Conservation (phyloP, 2,113 vertebrate genomes). For the Platanista minor region DNA sequence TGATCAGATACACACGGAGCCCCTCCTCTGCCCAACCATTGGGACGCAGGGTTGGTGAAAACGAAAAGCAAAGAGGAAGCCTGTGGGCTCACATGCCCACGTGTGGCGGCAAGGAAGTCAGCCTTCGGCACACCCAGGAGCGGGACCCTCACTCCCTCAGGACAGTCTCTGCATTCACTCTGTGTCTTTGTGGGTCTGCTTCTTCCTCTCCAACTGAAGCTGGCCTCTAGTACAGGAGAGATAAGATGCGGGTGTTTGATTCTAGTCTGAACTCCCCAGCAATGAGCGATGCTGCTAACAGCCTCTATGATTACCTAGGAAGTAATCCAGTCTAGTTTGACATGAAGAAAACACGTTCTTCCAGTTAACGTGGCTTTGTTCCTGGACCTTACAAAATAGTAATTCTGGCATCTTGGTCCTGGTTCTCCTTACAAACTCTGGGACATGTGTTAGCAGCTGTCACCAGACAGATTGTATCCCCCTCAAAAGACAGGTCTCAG, state of each 20-base stretch:
- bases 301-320: not conserved
- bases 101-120: not conserved
- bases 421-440: not conserved
- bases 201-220: not conserved
- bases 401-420: not conserved
- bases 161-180: not conserved
- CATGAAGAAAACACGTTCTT: not conserved
- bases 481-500: not conserved
- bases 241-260: not conserved
- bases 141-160: not conserved
- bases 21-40: not conserved
- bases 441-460: not conserved
- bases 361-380: not conserved
- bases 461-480: not conserved
- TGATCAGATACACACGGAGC: not conserved
- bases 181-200: rapidly evolving
- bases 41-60: not conserved
- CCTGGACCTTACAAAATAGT: not conserved
- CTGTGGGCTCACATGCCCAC: not conserved
- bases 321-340: not conserved
- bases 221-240: too few species aligned
- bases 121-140: not conserved
- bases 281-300: not conserved
- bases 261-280: too few species aligned
- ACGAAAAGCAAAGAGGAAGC: not conserved